Conservation (phyloP, 2,113 vertebrate species). For the Sigmodon hispidus region DNA sequence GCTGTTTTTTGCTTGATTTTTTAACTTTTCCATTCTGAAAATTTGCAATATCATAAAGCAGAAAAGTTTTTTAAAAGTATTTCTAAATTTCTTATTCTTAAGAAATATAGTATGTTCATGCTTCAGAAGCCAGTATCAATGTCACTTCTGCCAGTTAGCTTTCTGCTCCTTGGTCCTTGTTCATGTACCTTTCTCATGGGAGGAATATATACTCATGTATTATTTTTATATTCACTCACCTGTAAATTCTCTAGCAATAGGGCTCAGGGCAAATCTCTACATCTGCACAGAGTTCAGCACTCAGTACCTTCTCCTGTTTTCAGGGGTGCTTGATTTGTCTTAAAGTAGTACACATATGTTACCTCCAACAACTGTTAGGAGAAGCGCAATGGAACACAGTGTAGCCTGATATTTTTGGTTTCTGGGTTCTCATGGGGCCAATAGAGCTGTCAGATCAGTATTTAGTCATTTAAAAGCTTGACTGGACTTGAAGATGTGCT, state of each 20-base stretch:
- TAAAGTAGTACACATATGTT: not conserved
- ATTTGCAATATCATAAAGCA: not conserved
- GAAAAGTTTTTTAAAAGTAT: not conserved
- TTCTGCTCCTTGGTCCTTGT: too few relatives aligned
- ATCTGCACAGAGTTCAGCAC: not conserved
- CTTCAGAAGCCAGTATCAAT: not conserved
- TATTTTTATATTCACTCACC: not conserved
- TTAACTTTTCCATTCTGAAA: not conserved
- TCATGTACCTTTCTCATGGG: fast-evolving
- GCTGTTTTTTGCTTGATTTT: not conserved
- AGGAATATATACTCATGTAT: not conserved
- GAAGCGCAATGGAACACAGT: not conserved
- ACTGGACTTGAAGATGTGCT: not conserved
- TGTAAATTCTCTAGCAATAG: not conserved
- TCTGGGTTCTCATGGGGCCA: not conserved
- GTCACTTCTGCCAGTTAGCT: not conserved
- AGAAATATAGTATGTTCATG: not conserved
- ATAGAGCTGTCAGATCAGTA: not conserved
- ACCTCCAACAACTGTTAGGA: not conserved
- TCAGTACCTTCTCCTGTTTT: not conserved
- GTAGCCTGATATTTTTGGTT: not conserved
- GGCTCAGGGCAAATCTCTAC: not conserved
- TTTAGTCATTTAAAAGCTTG: not conserved
- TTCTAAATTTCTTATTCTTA: not conserved
- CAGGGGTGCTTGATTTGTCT: not conserved